These are phyloP conservation scores for Orbicella faveolata DNA, from an alignment of 64 coral and sea anemone genomes.

Conservation along the genomic window DNA sequence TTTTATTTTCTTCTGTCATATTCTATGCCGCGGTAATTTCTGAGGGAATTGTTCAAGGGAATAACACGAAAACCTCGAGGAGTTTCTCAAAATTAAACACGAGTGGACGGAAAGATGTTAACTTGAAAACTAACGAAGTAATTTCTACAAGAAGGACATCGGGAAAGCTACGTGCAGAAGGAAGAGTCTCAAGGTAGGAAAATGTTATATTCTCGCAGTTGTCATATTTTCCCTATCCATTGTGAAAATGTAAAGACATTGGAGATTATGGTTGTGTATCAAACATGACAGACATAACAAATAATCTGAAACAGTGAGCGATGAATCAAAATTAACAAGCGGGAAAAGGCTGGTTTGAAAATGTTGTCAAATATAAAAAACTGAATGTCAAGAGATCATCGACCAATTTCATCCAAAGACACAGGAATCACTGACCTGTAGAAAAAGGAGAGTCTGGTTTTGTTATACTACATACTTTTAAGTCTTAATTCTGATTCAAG, in stretches of 20 bases:
- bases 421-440: constrained; percentile 19
- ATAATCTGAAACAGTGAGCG: too few relatives aligned
- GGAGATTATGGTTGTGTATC: too few relatives aligned
- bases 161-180: background rate
- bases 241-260: too few relatives aligned
- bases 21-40: background rate
- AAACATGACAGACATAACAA: too few relatives aligned
- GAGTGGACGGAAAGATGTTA: background rate
- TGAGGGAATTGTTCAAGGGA: background rate
- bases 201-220: background rate
- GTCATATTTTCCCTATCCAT: background rate
- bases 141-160: background rate
- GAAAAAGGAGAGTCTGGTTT: background rate
- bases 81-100: background rate
- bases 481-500: too few relatives aligned
- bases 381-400: background rate
- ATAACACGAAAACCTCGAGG: background rate
- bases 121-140: background rate
- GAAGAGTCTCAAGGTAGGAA: constrained; percentile 11
- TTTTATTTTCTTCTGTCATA: background rate
- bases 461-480: too few relatives aligned
- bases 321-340: too few relatives aligned
- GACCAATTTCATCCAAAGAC: background rate
- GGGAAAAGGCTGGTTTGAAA: background rate
- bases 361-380: background rate